phyloP scores from a whole-genome alignment of 2,113 vertebrate species.

The Pungitius pungitius region DNA sequence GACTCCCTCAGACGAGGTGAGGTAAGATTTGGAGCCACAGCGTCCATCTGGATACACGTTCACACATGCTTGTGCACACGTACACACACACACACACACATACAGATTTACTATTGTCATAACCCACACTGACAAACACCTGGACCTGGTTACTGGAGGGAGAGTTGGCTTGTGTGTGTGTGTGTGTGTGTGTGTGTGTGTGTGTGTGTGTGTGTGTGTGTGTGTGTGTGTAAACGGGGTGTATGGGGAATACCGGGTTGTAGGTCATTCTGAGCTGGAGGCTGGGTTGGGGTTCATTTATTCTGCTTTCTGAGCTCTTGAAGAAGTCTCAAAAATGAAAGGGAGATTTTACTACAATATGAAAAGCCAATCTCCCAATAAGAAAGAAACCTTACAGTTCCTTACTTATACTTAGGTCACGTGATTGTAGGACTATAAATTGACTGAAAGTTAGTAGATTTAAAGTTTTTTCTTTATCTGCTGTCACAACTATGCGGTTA shows the following conservation, averaged over 20 bases:
- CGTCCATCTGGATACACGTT: slow-evolving; percentile 74
- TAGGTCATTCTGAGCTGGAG: slow-evolving; percentile 60
- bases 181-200: slow-evolving; percentile 58
- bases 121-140: slow-evolving; percentile 77
- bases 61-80: slow-evolving; percentile 33
- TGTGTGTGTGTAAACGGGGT: slow-evolving; percentile 46
- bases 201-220: slow-evolving; percentile 50
- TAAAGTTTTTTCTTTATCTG: too few species aligned
- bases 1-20: slow-evolving; percentile 70
- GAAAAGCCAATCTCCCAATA: not conserved
- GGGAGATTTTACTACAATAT: slow-evolving; percentile 17
- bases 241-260: slow-evolving; percentile 63
- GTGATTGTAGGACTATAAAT: not conserved
- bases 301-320: slow-evolving; percentile 26
- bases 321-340: slow-evolving; percentile 44
- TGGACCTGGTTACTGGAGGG: slow-evolving; percentile 77
- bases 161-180: slow-evolving; percentile 56
- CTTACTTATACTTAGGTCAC: too few species aligned
- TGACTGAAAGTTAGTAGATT: not conserved
- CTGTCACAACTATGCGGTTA: too few species aligned
- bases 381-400: not conserved
- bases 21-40: slow-evolving; percentile 72
- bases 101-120: slow-evolving; percentile 72
- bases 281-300: slow-evolving; percentile 47
- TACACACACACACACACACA: slow-evolving; percentile 20